Base-by-base conservation (phyloP, 2,113 vertebrate species). In the Galemys pyrenaicus region DNA sequence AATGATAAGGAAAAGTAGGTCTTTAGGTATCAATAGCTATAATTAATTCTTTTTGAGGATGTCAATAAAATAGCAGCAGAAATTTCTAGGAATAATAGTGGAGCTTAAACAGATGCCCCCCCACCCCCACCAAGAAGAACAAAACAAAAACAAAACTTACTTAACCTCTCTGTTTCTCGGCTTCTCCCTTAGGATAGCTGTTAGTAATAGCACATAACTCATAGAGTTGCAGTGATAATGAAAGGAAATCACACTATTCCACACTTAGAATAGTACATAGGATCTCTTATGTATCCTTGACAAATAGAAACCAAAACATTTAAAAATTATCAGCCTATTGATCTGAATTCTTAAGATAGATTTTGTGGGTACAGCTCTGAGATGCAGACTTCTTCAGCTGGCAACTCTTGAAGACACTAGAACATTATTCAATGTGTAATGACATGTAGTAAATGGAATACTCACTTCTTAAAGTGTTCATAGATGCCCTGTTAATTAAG, bases 221-320 rank as follows among this genome's bases (percentile, higher is more conserved):
- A n/a, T n/a, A n/a, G n/a, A n/a, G n/a, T n/a, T n/a, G n/a, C n/a
- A n/a, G n/a, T n/a, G n/a, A n/a, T n/a, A n/a, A n/a, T n/a, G n/a
- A n/a, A n/a, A n/a, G n/a, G n/a, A n/a, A n/a, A n/a, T n/a, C n/a
- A n/a, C n/a, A n/a, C n/a, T n/a, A n/a, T n/a, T n/a, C n/a, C n/a
- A n/a, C n/a, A n/a, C n/a, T n/a, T n/a, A n/a, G n/a, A n/a, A n/a
- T n/a, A n/a, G n/a, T n/a, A n/a, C n/a, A n/a, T n/a, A n/a, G n/a
- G n/a, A n/a, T n/a, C n/a, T n/a, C n/a, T n/a, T n/a, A n/a, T n/a
- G n/a, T n/a, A n/a, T n/a, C n/a, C 39, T 49, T 74, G 11, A 35
- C 51, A 67, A 94, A 58, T 24, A 30, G 78, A 92, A 92, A 68
- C 39, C 41, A 39, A 68, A 9, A 68, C 16, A 60, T 30, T 68